Evolutionary conservation across 1,140 invertebrate genomes (phyloP), one percentile per base, ranked within the genome.

Genomic region (Rhyzopertha dominica): DNA sequence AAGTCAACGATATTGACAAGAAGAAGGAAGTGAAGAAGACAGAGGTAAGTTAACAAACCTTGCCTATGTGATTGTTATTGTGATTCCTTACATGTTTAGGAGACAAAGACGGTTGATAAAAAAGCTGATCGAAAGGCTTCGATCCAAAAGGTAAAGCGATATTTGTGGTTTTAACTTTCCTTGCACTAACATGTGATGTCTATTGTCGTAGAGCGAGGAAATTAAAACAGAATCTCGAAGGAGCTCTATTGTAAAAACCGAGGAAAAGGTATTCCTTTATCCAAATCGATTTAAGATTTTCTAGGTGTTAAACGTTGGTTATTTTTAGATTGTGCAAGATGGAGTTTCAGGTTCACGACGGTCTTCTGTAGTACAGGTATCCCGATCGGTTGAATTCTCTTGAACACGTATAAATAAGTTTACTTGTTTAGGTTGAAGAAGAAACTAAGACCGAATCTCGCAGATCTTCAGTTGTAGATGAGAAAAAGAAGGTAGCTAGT

Each of bases 371-470:
- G 46, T 43, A 51, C 54, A 61, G 51, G 58, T 56, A 52, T 22
- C 8, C 28, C 10, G n/a, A 17, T 26, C 12, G 17, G 28, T 40
- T 45, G 29, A 29, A 37, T 17, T n/a, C 28, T 47, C 24, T 41
- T 36, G 46, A 51, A 37, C n/a, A n/a, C n/a, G n/a, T n/a, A n/a
- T n/a, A n/a, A n/a, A n/a, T n/a, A 47, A 38, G 24, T 34, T 40
- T 34, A 17, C 14, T 48, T 46, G 10, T 47, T 26, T 36, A 68
- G 65, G 44, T 60, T 12, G 68, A 73, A 48, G 76, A 80, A 53
- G 79, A 81, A 67, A 66, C 67, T 12, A 77, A 65, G 29, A 67
- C 71, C 26, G 79, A 82, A 53, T 81, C 79, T 48, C 68, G 79
- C 39, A 71, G 76, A 25, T 75, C 78, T 39, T 82, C 80, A n/a